Percentiles rank a stretch among this genome's conserved stretches.
Conservation (phyloP, 2,113 vertebrate genomes). For the Plectropomus leopardus region DNA sequence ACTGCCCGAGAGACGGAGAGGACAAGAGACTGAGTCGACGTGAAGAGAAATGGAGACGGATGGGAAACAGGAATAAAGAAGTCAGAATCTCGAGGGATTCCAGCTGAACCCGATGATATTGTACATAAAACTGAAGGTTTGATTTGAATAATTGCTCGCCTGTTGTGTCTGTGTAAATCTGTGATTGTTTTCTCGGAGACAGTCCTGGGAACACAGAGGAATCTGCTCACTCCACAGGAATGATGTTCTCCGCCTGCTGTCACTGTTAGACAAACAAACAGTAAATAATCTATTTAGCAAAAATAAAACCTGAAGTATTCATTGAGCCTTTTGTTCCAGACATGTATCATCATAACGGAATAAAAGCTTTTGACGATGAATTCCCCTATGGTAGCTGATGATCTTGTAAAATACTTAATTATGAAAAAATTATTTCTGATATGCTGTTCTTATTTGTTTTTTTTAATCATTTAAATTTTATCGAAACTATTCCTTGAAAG, state of each 20-base stretch:
- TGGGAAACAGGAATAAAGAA: neutral
- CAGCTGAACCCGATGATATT: neutral
- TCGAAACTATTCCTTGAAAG: neutral
- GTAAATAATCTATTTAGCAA: neutral
- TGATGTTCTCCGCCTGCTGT: slow-evolving; percentile 22
- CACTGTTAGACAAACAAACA: slow-evolving; percentile 11
- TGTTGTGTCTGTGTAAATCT: slow-evolving; percentile 11
- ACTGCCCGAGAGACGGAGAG: neutral
- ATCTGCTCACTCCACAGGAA: slow-evolving; percentile 15
- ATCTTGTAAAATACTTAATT: neutral
- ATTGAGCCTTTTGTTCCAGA: neutral
- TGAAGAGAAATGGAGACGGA: neutral
- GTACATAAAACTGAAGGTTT: neutral
- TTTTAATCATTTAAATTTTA: neutral
- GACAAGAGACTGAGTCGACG: neutral
- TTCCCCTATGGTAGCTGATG: neutral
- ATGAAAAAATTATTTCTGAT: neutral
- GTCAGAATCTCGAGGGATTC: neutral
- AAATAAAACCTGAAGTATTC: slow-evolving; percentile 4
- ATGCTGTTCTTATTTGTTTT: neutral
- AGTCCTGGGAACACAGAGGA: slow-evolving; percentile 16
- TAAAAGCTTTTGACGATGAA: neutral
- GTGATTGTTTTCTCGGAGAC: slow-evolving; percentile 23
- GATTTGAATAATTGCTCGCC: neutral
- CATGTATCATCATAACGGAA: neutral